phyloP scores from a whole-genome alignment of 2,113 vertebrate genomes.

The Mellivora capensis region DNA sequence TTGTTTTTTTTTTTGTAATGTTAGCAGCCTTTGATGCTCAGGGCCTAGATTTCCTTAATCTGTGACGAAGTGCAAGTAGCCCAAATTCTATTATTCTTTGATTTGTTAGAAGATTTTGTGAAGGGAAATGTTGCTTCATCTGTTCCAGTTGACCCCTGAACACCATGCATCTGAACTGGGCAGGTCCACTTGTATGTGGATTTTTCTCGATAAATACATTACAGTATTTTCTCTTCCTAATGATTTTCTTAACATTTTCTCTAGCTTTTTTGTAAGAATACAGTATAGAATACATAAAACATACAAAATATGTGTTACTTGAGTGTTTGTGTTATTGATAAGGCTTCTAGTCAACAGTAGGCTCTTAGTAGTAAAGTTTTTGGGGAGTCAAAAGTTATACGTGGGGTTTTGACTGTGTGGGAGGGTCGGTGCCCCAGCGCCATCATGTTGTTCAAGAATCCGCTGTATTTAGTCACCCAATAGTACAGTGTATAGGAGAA shows the following conservation, averaged over 20 bases:
- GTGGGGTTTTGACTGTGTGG: background rate
- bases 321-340: background rate
- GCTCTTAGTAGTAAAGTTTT: background rate
- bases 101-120: too few species aligned
- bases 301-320: background rate
- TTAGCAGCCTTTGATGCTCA: too few species aligned
- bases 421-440: background rate
- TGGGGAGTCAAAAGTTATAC: background rate
- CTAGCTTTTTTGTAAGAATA: background rate
- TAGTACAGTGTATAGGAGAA: background rate
- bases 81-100: too few species aligned
- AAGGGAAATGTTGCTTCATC: too few species aligned
- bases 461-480: background rate
- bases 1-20: background rate
- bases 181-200: too few species aligned
- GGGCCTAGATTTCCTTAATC: too few species aligned
- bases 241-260: background rate
- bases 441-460: background rate
- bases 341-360: background rate
- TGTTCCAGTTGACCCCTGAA: too few species aligned
- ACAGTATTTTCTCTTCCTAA: too few species aligned
- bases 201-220: too few species aligned
- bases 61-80: too few species aligned
- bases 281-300: background rate
- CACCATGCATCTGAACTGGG: too few species aligned